These are phyloP conservation scores for Coecobrya sp. DNA, from an alignment of 2,888 invertebrate species.

Conservation along the genomic window DNA sequence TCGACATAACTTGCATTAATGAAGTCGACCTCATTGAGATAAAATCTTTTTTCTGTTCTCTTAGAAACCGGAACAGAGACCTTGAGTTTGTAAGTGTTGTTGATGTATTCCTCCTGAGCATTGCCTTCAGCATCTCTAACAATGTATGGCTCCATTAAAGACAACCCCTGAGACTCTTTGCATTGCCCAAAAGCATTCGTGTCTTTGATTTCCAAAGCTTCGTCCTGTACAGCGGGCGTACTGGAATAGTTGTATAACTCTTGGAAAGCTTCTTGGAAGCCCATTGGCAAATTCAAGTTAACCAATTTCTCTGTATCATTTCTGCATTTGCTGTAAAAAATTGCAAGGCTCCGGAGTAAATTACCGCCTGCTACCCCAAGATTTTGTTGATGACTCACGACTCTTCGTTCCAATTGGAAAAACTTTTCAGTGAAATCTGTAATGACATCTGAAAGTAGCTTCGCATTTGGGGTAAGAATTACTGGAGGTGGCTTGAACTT, in stretches of 20 bases:
- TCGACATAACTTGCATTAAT: conserved; percentile 83
- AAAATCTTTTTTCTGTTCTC: conserved; percentile 78
- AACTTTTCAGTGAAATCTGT: conserved; percentile 82
- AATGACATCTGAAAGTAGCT: conserved; percentile 81
- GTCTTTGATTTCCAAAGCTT: conserved; percentile 66
- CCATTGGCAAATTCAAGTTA: conserved; percentile 84
- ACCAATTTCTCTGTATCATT: conserved; percentile 82
- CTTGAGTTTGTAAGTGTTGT: conserved; percentile 74
- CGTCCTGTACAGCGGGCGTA: conserved; percentile 65
- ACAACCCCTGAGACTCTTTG: conserved; percentile 62
- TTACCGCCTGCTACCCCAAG: conserved; percentile 75
- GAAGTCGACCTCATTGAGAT: conserved; percentile 84
- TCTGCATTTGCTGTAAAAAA: conserved; percentile 71
- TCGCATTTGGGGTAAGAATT: conserved; percentile 83
- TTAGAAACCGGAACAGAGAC: conserved; percentile 74
- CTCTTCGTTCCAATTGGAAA: conserved; percentile 72
- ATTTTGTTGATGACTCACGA: conserved; percentile 61
- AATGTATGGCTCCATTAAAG: conserved; percentile 19
- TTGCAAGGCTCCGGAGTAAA: conserved; percentile 66
- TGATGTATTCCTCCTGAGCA: conserved; percentile 70
- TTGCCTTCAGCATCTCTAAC: conserved; percentile 38
- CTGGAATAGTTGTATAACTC: conserved; percentile 81
- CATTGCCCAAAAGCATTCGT: conserved; percentile 68
- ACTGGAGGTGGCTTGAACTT: conserved; percentile 80
- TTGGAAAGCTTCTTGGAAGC: conserved; percentile 81